phyloP scores from a whole-genome alignment of 1,140 invertebrate species.

The Ceratosolen fusciceps region DNA sequence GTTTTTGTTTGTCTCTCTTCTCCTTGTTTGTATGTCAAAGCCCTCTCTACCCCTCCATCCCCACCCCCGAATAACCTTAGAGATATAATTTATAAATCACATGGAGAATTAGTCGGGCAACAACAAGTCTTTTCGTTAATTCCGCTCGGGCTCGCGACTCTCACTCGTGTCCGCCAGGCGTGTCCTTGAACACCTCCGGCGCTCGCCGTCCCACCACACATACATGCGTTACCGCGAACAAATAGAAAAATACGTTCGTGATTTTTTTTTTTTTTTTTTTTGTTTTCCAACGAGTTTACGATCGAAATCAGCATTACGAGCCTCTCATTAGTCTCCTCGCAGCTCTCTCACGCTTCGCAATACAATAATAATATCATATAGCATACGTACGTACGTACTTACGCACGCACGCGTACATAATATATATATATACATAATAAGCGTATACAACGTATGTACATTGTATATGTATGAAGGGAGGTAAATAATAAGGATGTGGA shows the following conservation, averaged over 20 bases:
- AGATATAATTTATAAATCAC: slow-evolving; percentile 45
- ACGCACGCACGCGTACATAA: too few relatives aligned
- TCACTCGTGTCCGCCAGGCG: slow-evolving; percentile 6
- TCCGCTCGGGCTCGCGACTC: slow-evolving; percentile 31
- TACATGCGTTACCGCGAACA: slow-evolving; percentile 32
- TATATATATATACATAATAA: too few relatives aligned
- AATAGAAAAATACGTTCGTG: slow-evolving; percentile 44
- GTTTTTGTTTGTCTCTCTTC: too few relatives aligned
- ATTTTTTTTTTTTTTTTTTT: slow-evolving; percentile 26
- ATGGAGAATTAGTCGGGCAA: slow-evolving; percentile 38
- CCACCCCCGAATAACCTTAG: too few relatives aligned
- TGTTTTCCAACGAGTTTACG: slow-evolving; percentile 14
- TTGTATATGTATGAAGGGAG: too few relatives aligned
- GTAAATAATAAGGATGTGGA: too few relatives aligned
- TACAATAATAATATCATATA: too few relatives aligned
- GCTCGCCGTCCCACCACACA: neutral
- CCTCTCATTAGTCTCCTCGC: neutral
- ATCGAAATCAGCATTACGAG: neutral
- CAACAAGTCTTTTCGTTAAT: slow-evolving; percentile 33
- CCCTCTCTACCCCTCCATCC: too few relatives aligned
- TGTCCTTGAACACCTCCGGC: neutral
- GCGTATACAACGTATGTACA: too few relatives aligned
- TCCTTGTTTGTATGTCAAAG: neutral
- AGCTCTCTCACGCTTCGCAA: too few relatives aligned
- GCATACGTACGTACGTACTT: too few relatives aligned